Percentiles rank a stretch among this genome's conserved stretches.
Conservation (phyloP, 2,113 vertebrate genomes). For the Muscicapa adusta region DNA sequence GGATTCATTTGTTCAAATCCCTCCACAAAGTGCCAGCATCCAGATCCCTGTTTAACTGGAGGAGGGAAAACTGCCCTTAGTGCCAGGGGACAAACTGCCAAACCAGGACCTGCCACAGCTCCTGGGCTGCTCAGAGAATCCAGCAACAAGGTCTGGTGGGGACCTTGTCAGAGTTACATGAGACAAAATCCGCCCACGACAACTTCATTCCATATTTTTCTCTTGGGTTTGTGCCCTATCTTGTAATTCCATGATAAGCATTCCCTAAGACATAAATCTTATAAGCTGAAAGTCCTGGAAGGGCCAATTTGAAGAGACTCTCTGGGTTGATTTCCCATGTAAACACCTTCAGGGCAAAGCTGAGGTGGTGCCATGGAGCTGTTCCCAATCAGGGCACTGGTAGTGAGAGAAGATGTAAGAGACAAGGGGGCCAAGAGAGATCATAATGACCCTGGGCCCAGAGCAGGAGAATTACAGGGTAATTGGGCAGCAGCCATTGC, state of each 20-base stretch:
- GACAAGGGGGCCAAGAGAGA: background rate
- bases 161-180: background rate
- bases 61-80: background rate
- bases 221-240: background rate
- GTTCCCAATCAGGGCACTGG: background rate
- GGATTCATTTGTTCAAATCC: background rate
- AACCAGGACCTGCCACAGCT: background rate
- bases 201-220: background rate
- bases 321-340: background rate
- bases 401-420: background rate
- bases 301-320: background rate
- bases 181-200: background rate
- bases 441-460: slow-evolving; percentile 14
- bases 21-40: rapidly evolving
- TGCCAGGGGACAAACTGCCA: background rate
- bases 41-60: background rate
- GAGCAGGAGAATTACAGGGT: slow-evolving; percentile 30
- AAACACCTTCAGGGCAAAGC: background rate
- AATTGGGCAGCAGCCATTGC: slow-evolving; percentile 46
- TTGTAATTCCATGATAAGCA: background rate
- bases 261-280: background rate
- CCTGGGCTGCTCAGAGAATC: background rate
- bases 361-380: background rate
- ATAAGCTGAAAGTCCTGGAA: background rate
- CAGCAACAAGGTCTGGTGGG: background rate